Evolutionary conservation across 2,797 vertebrate genomes (phyloP).

Genomic region (Eospalax fontanierii): DNA sequence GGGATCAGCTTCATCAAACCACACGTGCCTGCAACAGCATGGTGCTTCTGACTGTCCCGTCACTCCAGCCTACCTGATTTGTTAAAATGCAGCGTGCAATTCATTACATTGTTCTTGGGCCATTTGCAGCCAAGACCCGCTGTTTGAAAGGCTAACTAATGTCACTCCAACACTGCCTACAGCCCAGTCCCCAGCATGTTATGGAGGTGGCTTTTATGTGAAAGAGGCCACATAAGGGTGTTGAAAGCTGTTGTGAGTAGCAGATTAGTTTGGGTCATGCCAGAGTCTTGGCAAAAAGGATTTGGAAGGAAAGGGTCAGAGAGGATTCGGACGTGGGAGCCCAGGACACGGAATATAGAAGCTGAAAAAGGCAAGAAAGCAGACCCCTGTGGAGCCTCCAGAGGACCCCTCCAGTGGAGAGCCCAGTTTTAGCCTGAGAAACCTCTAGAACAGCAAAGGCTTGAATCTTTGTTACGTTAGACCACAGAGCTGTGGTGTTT

Average conservation of each 20-base stretch:
- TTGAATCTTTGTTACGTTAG: accelerated
- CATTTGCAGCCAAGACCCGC: neutral
- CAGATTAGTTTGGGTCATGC: neutral
- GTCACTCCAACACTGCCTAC: accelerated
- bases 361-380: neutral
- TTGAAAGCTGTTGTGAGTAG: neutral
- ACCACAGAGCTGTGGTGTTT: neutral
- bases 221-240: neutral
- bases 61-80: accelerated
- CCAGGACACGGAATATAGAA: accelerated
- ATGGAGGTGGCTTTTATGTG: too few species aligned
- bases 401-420: accelerated
- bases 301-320: neutral
- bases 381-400: accelerated
- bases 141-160: neutral
- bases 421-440: neutral
- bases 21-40: neutral
- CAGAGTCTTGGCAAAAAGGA: neutral
- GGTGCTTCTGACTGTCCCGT: neutral
- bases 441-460: neutral
- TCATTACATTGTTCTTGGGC: neutral
- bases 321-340: too few species aligned
- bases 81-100: neutral
- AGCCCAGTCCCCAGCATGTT: accelerated
- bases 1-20: accelerated